Base-by-base conservation (phyloP, 2,888 invertebrate species). In the Ophion slaviceki region DNA sequence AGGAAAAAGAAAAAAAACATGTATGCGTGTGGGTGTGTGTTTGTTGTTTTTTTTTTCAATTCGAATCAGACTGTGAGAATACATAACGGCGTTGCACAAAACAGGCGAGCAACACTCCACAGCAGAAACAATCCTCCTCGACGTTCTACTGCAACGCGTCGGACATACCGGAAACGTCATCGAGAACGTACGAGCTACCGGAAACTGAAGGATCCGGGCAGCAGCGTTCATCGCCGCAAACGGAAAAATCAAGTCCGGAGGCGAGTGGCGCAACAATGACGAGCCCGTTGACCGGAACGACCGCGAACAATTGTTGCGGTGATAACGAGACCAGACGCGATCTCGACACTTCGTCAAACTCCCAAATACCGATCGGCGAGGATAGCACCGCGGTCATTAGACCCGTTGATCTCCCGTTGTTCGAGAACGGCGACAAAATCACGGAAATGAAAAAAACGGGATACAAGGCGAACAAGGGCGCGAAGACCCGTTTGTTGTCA, bases 401-500 rank as follows among this genome's bases (percentile, higher is more conserved):
- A 80, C 97, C 97, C 14, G 96, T 95, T 89, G 96, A 96, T 93
- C 94, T 97, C 88, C 96, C 96, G 74, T 94, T 96, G 71, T 94
- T 95, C 82, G 95, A 95, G 85, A 94, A 94, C 72, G 71, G 85
- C 96, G 11, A 88, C 71, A 88, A 88, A 75, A 76, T 88, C n/a
- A 87, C 84, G 72, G 88, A 88, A 95, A 95, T 87, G 94, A 94
- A 78, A 88, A 91, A 79, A 95, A 95, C 91, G 95, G 95, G 89
- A 95, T 95, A 92, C 89, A 89, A 82, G 10, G 10, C 47, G 14
- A 47, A 14, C 93, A 92, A 83, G 95, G 95, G 90, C 94, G 96
- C 88, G 96, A 97, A 92, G 96, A 96, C 92, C 64, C 95, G 97
- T 77, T 94, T 97, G 90, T 95, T 97, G 89, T 97, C 97, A 14